Base-by-base conservation (phyloP, 2,888 invertebrate species). In the Sycophila texana region DNA sequence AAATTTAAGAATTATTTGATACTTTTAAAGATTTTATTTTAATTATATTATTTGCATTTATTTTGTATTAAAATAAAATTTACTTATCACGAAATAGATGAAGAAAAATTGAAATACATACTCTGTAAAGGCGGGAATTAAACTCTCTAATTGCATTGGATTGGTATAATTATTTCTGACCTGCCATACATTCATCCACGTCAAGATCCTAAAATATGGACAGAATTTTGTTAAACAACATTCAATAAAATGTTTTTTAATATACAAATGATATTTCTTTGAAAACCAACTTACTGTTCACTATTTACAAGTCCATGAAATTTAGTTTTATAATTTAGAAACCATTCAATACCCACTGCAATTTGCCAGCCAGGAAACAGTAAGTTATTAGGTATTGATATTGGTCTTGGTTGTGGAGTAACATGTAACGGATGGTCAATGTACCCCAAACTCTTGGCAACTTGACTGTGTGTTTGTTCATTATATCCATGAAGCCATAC, bases 131-230 rank as follows among this genome's bases (percentile, higher is more conserved):
- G 91, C 90, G n/a, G 91, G 91, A 12, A 92, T 87, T 14, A 95
- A 91, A 55, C 92, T 92, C 79, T 93, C 92, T 4, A 94, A 90
- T 84, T 93, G 93, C 93, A 93, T 93, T 4, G 94, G 94, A 84
- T 93, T 94, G 0, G 93, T 94, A 85, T 93, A 94, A 81, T 92
- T 92, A 80, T 93, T 93, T 58, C 92, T 91, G n/a, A 94, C 89
- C 88, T 95, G 95, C 95, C 95, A 95, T 0, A 93, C 92, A 87
- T 95, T 95, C 89, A 95, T 89, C 95, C 95, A 95, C 0, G 94
- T 94, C 53, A 92, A 90, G 68, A 95, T 95, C 86, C 30, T 89
- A 90, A 70, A 18, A 76, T 13, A 51, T 20, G 20, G 4, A n/a
- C 16, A 68, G 39, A 39, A 7, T 39, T 39, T 10, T 39, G 10